Evolutionary conservation across 2,888 invertebrate species (phyloP).

Genomic region (Athetis lepigone): DNA sequence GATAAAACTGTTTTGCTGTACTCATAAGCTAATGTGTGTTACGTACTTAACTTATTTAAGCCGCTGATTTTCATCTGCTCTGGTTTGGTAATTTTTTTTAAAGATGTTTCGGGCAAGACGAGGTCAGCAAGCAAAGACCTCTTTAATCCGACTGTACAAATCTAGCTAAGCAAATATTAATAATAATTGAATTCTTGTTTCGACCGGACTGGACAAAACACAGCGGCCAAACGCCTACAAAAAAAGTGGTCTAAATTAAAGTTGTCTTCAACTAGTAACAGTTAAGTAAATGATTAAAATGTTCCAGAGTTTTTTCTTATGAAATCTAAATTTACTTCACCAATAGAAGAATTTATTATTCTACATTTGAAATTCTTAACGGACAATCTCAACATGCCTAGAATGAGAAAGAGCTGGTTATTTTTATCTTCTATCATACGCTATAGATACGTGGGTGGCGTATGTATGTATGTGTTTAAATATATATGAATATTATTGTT

Average conservation of each 20-base stretch:
- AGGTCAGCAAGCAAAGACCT: too few relatives aligned
- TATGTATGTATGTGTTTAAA: constrained; percentile 37
- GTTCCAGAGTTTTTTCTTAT: neutral
- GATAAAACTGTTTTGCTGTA: constrained; percentile 41
- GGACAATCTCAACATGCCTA: constrained; percentile 31
- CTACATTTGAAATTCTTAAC: constrained; percentile 39
- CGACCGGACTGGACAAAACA: too few relatives aligned
- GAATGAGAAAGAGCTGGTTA: constrained; percentile 58
- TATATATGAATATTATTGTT: constrained; percentile 22
- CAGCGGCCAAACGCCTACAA: too few relatives aligned
- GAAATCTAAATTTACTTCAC: constrained; percentile 17
- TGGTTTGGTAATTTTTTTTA: too few relatives aligned
- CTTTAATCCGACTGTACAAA: too few relatives aligned
- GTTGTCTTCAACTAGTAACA: too few relatives aligned
- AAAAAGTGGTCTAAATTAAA: too few relatives aligned
- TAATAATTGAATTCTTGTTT: too few relatives aligned
- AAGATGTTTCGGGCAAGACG: too few relatives aligned
- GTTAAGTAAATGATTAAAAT: neutral
- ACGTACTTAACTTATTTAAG: too few relatives aligned
- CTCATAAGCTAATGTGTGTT: constrained; percentile 11
- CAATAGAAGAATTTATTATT: constrained; percentile 48
- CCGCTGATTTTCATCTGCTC: too few relatives aligned
- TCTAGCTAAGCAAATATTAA: too few relatives aligned
- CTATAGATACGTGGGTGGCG: constrained; percentile 50
- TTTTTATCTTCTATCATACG: constrained; percentile 48